phyloP scores from a whole-genome alignment of 2,113 vertebrate species.

The Cephalopholis sonnerati region DNA sequence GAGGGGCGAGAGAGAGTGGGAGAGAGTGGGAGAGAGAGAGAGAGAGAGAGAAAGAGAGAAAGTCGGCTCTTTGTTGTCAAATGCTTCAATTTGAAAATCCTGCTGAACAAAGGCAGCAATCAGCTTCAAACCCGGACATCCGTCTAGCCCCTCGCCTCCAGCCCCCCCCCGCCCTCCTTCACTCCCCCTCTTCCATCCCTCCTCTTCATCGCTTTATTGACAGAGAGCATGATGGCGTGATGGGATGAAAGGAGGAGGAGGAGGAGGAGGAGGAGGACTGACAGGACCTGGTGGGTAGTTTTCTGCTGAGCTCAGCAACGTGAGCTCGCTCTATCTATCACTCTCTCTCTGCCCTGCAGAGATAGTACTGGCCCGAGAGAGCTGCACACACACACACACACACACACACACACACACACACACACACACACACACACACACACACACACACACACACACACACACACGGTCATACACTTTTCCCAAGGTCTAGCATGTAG shows the following conservation, averaged over 20 bases:
- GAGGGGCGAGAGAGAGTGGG: not conserved
- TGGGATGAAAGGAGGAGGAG: conserved; percentile 71
- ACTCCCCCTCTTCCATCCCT: conserved; percentile 1
- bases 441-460: conserved; percentile 33
- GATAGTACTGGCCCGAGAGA: conserved; percentile 22
- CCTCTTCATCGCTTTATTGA: conserved; percentile 76
- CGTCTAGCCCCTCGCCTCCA: conserved; percentile 64
- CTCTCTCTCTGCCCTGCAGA: conserved; percentile 64
- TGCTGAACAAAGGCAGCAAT: conserved; percentile 75
- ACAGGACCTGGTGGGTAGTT: conserved; percentile 73
- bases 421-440: not conserved
- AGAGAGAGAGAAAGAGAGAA: not conserved
- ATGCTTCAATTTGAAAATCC: conserved; percentile 66
- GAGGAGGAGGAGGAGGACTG: conserved; percentile 58
- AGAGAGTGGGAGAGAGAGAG: not conserved
- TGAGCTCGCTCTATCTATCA: conserved; percentile 48
- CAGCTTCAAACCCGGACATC: conserved; percentile 75
- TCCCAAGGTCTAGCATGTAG: conserved; percentile 2
- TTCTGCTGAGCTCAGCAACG: conserved; percentile 77
- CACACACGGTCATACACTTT: not conserved
- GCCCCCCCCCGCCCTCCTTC: not conserved
- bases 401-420: conserved; percentile 16
- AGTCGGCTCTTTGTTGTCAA: conserved; percentile 68
- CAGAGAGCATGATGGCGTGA: conserved; percentile 73
- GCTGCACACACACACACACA: conserved; percentile 28